Percentiles rank a stretch among this genome's conserved stretches.
Conservation (phyloP, 2,113 vertebrate species). For the Pogona vitticeps region DNA sequence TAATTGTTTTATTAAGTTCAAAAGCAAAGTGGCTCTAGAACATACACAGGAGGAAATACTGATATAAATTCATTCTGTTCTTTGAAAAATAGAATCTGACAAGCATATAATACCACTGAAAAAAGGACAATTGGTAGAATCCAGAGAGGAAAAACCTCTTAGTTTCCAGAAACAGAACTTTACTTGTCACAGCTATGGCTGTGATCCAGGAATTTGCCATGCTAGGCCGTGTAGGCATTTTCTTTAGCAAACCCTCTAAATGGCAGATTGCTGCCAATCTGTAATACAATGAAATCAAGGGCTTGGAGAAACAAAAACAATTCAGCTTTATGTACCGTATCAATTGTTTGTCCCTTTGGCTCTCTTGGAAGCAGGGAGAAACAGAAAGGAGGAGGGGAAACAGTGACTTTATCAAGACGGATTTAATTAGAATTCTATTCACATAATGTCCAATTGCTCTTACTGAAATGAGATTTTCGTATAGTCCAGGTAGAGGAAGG, state of each 20-base stretch:
- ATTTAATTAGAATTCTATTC: accelerated
- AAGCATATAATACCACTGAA: conserved; percentile 46
- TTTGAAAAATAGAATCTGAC: conserved; percentile 60
- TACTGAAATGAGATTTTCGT: neutral
- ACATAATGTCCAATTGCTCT: accelerated
- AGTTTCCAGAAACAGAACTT: conserved; percentile 60
- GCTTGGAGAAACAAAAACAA: conserved; percentile 32
- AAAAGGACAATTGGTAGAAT: conserved; percentile 47
- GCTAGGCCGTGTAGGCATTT: conserved; percentile 29
- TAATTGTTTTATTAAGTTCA: conserved; percentile 60
- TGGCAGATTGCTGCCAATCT: conserved; percentile 22
- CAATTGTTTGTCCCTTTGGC: neutral
- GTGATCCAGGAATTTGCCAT: conserved; percentile 20
- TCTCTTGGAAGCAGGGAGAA: neutral
- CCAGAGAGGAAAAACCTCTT: conserved; percentile 24
- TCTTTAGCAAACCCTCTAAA: conserved; percentile 48
- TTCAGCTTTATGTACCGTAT: accelerated
- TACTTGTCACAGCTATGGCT: conserved; percentile 44
- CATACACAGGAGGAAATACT: conserved; percentile 62
- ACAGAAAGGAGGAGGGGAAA: neutral
- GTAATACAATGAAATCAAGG: conserved; percentile 24
- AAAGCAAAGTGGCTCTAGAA: conserved; percentile 33
- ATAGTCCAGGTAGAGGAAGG: neutral
- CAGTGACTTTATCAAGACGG: neutral
- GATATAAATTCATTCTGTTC: conserved; percentile 63